Evolutionary conservation across 2,888 invertebrate species (phyloP), one percentile per base, ranked within the genome.

Genomic region (Trissolcus brochymenae): DNA sequence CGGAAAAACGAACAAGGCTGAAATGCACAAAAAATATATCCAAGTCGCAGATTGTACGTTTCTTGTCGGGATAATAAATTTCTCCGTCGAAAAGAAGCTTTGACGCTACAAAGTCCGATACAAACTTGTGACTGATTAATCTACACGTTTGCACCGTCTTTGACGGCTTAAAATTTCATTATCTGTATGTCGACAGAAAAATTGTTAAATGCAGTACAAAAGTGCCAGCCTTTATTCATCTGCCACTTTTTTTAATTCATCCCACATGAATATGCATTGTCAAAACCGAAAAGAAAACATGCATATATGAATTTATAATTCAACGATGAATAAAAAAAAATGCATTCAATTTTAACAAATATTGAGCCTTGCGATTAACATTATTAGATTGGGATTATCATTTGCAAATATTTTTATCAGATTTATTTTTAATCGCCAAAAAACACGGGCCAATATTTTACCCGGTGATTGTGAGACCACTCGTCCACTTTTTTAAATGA

Each of bases 81-180:
- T 13, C n/a, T n/a, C n/a, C 43, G 53, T 35, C 17, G 35, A 54
- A 29, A 9, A 35, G 9, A 1, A 19, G 53, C 50, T 62, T 72
- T 60, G 40, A 49, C 54, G 35, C 14, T 43, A 25, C 35, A 56
- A 70, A 70, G 29, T 51, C 62, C 29, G 50, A 21, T 17, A 53
- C 59, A 71, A 71, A 60, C 60, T 55, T 35, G 35, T 55, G 55
- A 60, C 54, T 60, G 65, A 73, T 73, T 65, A 73, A 72, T 72
- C 54, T 55, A 50, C 49, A 46, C 50, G 50, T 73, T 73, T 73
- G 55, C 59, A 55, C 19, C 41, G 55, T 49, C 65, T 59, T 71
- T 73, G 72, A 60, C 54, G 43, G 19, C 50, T 55, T 50, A 53
- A 73, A 66, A 74, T 74, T 67, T 74, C 53, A 67, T 67, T 67